These are phyloP conservation scores for Poecilia latipinna DNA, from an alignment of 2,113 vertebrate genomes.

Conservation along the genomic window DNA sequence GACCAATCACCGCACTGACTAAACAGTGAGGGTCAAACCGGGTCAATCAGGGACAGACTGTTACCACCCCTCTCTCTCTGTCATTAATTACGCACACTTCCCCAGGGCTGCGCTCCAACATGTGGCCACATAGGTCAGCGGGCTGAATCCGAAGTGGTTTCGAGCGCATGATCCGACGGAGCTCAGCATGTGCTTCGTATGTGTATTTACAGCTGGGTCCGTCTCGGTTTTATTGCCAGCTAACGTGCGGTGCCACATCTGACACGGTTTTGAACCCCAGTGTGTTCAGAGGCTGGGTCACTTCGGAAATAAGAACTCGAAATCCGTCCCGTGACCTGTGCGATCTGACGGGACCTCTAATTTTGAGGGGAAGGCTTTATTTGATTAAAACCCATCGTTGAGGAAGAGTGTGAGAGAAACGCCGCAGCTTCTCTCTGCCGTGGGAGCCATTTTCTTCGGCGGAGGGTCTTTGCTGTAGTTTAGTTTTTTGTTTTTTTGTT, in stretches of 20 bases:
- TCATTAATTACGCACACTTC: slow-evolving; percentile 74
- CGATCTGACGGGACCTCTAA: slow-evolving; percentile 22
- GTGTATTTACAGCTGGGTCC: slow-evolving; percentile 38
- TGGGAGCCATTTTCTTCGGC: slow-evolving; percentile 10
- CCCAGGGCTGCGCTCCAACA: slow-evolving; percentile 50
- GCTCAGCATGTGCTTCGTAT: slow-evolving; percentile 17
- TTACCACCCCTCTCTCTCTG: slow-evolving; percentile 61
- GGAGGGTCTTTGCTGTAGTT: background rate
- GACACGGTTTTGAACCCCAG: slow-evolving; percentile 24
- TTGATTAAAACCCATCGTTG: slow-evolving; percentile 10
- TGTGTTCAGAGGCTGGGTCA: slow-evolving; percentile 48
- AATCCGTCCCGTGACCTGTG: slow-evolving; percentile 9
- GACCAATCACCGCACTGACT: slow-evolving; percentile 57
- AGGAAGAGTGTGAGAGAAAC: slow-evolving; percentile 7
- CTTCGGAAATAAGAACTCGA: slow-evolving; percentile 28
- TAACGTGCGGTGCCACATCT: slow-evolving; percentile 23
- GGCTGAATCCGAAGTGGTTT: slow-evolving; percentile 16
- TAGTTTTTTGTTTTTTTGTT: slow-evolving; percentile 34
- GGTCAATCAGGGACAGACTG: slow-evolving; percentile 74
- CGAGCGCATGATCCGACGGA: slow-evolving; percentile 47
- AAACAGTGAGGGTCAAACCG: slow-evolving; percentile 60
- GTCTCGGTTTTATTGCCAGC: slow-evolving; percentile 17
- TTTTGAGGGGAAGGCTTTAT: slow-evolving; percentile 25
- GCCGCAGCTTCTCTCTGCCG: slow-evolving; percentile 4
- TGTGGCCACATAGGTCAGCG: slow-evolving; percentile 43